Conservation (phyloP, 2,113 vertebrate genomes). For the Nothobranchius furzeri region DNA sequence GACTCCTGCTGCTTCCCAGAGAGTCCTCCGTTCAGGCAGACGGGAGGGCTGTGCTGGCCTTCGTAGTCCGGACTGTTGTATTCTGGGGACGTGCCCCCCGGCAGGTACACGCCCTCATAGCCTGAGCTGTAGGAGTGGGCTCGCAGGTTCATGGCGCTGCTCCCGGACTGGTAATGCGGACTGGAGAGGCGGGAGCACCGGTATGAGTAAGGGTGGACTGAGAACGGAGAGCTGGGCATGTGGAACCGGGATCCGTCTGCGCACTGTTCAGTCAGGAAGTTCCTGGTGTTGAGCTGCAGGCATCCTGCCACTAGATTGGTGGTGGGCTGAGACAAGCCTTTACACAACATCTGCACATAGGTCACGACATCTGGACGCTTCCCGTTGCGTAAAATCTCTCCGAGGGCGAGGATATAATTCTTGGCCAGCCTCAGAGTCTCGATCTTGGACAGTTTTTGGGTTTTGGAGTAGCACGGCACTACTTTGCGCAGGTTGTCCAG, state of each 20-base stretch:
- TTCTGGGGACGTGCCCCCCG: conserved; percentile 89
- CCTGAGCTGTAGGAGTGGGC: conserved; percentile 87
- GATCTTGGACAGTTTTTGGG: conserved; percentile 97
- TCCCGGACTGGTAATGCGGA: conserved; percentile 87
- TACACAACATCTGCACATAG: conserved; percentile 97
- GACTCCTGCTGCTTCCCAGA: conserved; percentile 89
- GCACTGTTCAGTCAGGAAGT: conserved; percentile 94
- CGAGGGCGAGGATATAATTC: conserved; percentile 97
- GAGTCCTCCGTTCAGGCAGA: conserved; percentile 91
- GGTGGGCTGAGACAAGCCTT: conserved; percentile 93
- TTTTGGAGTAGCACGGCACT: conserved; percentile 98
- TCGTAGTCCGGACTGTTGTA: conserved; percentile 97
- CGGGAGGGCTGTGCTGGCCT: conserved; percentile 90
- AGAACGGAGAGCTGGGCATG: conserved; percentile 88
- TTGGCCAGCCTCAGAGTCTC: conserved; percentile 95
- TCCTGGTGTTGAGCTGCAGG: conserved; percentile 95
- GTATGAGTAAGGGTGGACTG: conserved; percentile 90
- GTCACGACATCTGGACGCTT: conserved; percentile 94
- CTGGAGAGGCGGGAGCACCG: conserved; percentile 91
- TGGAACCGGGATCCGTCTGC: conserved; percentile 89
- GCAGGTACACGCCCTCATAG: conserved; percentile 86
- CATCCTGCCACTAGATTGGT: conserved; percentile 94
- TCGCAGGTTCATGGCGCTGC: conserved; percentile 83
- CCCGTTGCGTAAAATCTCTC: conserved; percentile 95
- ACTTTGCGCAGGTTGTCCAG: conserved; percentile 98